Conservation (phyloP, 2,797 vertebrate species). For the Menidia menidia region DNA sequence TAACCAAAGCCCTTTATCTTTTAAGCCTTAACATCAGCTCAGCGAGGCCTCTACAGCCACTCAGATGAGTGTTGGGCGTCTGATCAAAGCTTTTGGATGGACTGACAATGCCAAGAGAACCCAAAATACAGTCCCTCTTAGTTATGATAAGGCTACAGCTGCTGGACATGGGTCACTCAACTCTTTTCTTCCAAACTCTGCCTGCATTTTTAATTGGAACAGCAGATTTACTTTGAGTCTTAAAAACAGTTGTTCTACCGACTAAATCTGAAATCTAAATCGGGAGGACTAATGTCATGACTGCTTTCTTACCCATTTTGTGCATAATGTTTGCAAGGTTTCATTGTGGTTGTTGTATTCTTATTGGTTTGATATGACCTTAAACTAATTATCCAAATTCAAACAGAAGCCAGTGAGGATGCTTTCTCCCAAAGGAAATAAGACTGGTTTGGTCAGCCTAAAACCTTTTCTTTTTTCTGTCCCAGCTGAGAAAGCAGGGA, state of each 20-base stretch:
- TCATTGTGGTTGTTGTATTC: neutral
- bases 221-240: neutral
- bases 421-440: no score
- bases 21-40: neutral
- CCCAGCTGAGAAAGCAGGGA: no score
- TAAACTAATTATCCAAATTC: constrained; percentile 12
- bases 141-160: neutral
- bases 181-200: neutral
- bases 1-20: neutral
- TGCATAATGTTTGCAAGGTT: neutral
- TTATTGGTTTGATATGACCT: constrained; percentile 20
- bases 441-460: no score
- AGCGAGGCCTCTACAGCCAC: neutral
- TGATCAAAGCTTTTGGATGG: neutral
- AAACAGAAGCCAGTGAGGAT: no score
- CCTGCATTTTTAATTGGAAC: neutral
- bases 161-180: neutral
- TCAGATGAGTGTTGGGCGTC: neutral
- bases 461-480: no score
- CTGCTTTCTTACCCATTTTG: neutral
- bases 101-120: constrained; percentile 9
- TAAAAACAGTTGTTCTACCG: neutral
- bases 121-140: neutral
- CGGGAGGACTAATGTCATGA: neutral
- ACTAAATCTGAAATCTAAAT: no score